A percentile compares a stretch with the other conserved stretches of the same genome.
Evolutionary conservation across 2,888 invertebrate genomes (phyloP).

Genomic region (Liopterus haemorrhoidalis): DNA sequence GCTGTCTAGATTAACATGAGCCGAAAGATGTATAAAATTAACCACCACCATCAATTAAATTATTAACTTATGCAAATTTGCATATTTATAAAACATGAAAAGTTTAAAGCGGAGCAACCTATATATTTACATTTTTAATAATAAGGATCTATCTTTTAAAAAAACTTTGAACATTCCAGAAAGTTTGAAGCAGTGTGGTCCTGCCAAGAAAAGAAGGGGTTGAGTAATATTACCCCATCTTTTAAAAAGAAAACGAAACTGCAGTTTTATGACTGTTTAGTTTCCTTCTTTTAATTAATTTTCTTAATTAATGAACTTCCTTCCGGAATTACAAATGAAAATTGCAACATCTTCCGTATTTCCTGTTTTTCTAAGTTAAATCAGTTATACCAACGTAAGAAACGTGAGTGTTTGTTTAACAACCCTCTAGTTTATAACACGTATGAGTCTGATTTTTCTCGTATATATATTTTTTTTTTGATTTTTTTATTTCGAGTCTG

Average conservation of each 20-base stretch:
- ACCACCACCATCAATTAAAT: too few species aligned
- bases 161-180: too few species aligned
- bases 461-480: background rate
- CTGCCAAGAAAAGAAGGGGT: constrained; percentile 9
- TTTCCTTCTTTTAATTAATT: constrained; percentile 20
- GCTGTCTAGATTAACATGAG: too few species aligned
- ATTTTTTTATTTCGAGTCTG: background rate
- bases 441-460: background rate
- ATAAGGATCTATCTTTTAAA: too few species aligned
- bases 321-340: constrained; percentile 1
- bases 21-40: too few species aligned
- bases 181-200: too few species aligned
- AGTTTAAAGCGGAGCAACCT: too few species aligned
- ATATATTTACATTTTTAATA: too few species aligned
- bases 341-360: background rate
- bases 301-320: constrained; percentile 17
- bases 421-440: constrained; percentile 5
- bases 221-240: constrained; percentile 9
- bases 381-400: constrained; percentile 5
- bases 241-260: constrained; percentile 15
- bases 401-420: background rate
- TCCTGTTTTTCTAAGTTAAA: constrained; percentile 4
- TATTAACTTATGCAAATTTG: too few species aligned
- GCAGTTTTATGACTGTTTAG: constrained; percentile 20
- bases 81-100: too few species aligned